A percentile compares a stretch with the other conserved stretches of the same genome.
These are phyloP conservation scores for Dicrurus megarhynchus DNA, from an alignment of 2,113 vertebrate genomes.

Conservation along the genomic window DNA sequence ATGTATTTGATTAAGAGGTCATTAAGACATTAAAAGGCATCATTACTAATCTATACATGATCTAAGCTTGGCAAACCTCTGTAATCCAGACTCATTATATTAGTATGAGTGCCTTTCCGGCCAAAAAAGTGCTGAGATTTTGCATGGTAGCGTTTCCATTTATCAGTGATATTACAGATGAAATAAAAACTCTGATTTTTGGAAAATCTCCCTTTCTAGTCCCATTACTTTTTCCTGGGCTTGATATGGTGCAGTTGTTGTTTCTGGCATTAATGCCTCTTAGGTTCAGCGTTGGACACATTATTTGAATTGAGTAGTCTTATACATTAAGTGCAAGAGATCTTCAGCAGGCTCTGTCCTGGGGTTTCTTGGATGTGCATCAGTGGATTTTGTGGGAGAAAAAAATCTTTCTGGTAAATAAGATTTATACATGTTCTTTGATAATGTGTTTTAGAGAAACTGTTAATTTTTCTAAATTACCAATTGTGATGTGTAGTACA, in stretches of 20 bases:
- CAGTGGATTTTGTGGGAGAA: conserved; percentile 51
- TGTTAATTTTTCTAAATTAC: conserved; percentile 46
- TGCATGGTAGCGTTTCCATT: conserved; percentile 67
- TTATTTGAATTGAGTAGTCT: conserved; percentile 59
- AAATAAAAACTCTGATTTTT: conserved; percentile 69
- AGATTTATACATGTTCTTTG: conserved; percentile 17
- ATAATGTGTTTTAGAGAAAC: conserved; percentile 46
- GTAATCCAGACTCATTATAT: conserved; percentile 48
- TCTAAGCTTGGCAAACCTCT: conserved; percentile 61
- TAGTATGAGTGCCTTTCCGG: conserved; percentile 27
- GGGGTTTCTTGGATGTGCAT: conserved; percentile 62
- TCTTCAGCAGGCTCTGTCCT: conserved; percentile 53
- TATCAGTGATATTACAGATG: conserved; percentile 62
- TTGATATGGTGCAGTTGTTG: conserved; percentile 67
- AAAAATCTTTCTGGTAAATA: conserved; percentile 27
- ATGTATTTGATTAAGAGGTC: conserved; percentile 60
- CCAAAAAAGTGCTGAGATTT: conserved; percentile 60
- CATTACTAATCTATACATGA: conserved; percentile 61
- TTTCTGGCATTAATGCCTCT: conserved; percentile 63
- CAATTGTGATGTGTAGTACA: conserved; percentile 27
- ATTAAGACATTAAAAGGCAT: conserved; percentile 59
- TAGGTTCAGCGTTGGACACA: conserved; percentile 19
- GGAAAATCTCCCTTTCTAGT: conserved; percentile 63
- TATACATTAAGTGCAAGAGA: conserved; percentile 63
- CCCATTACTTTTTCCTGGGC: conserved; percentile 48